Base-by-base conservation (phyloP, 2,888 invertebrate genomes). In the Scaptomyza tumidula region DNA sequence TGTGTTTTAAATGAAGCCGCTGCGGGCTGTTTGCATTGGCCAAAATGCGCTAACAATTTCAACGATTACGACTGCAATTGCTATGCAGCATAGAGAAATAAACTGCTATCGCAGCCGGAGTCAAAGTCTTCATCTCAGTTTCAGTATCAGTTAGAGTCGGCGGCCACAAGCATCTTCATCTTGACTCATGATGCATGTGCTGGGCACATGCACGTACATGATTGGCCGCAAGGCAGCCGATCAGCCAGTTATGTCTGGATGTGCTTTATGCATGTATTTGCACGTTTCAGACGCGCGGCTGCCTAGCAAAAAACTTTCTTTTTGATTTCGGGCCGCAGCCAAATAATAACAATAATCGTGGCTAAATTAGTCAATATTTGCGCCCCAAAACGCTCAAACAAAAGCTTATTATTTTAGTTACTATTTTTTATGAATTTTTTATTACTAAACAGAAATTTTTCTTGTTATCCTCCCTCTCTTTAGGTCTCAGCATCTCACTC, bases 361-460 rank as follows among this genome's bases (percentile, higher is more conserved):
- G 84, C 79, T 76, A 89, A 89, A 89, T 89, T 90, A 90, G 90
- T 88, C 82, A 90, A 89, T 90, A 90, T 89, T 89, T 81, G 87
- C 76, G 87, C 75, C 75, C 79, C 81, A 75, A 87, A 88, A 80
- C 66, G 74, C 71, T 66, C 80, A 60, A 78, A 71, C 69, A 71
- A 76, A 78, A 75, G 67, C 79, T 86, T 87, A 83, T 85, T 85
- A 87, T 82, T 77, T 81, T 66, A 86, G 80, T 72, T 65, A 50
- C 49, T 50, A 56, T 64, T 67, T 58, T 60, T 60, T 43, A 73
- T 69, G 54, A 24, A 68, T 76, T 67, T 39, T 33, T 58, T 16
- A 57, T 49, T 49, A 14, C 31, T 16, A 35, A 57, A 44, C 9
- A 39, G 11, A 14, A 44, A 24, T 45, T 24, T 57, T 63, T 37